Conservation (phyloP, 1,140 invertebrate species). For the Diachasma alloeum region DNA sequence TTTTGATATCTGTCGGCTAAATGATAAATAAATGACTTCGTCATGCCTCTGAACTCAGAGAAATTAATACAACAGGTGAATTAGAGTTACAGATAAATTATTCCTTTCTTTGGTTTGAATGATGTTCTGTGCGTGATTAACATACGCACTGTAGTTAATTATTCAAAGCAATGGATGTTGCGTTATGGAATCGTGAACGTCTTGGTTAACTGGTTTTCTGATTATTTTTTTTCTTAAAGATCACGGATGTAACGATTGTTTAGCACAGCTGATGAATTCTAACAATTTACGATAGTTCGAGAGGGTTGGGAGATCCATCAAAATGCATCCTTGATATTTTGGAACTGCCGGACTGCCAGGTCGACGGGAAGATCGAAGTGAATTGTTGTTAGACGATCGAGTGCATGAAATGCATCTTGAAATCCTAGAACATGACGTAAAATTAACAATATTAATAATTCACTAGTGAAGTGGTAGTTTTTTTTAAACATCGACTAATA, state of each 20-base stretch:
- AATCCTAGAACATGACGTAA: conserved; percentile 79
- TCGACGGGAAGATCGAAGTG: conserved; percentile 96
- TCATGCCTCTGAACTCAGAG: not conserved
- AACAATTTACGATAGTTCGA: not conserved
- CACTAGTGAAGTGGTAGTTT: no score
- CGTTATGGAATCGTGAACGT: no score
- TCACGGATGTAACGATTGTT: not conserved
- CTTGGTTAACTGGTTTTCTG: not conserved
- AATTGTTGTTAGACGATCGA: conserved; percentile 85
- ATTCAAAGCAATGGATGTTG: not conserved
- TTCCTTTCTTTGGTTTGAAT: not conserved
- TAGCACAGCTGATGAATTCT: not conserved
- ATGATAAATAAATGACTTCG: not conserved
- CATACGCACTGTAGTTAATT: not conserved
- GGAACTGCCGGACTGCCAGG: conserved; percentile 93
- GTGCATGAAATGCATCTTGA: conserved; percentile 90
- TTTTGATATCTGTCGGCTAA: not conserved
- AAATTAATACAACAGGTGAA: not conserved
- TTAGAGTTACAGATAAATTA: not conserved
- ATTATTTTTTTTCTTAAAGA: not conserved
- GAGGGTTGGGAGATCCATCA: conserved; percentile 50
- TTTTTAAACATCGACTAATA: no score
- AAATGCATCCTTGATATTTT: conserved; percentile 98
- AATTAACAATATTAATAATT: no score
- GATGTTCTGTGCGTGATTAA: not conserved